Evolutionary conservation across 2,888 invertebrate species (phyloP), one percentile per base, ranked within the genome.

Genomic region (Tetrapedia diversipes): DNA sequence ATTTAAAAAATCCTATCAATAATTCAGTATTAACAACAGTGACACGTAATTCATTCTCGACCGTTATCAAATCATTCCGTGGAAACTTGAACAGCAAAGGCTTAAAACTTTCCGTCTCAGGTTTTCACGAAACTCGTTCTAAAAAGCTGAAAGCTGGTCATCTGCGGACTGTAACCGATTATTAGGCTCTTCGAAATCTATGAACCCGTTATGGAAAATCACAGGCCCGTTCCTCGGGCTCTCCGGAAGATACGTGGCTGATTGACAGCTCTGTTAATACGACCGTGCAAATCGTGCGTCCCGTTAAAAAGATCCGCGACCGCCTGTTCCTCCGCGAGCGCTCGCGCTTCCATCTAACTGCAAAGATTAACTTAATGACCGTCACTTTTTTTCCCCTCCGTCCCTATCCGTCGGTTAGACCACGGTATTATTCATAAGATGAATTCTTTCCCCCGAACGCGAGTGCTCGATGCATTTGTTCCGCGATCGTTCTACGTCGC

Each of bases 191-290:
- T 56, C 24, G 37, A 63, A 69, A 61, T 56, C 57, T 19, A 19
- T 43, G 56, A 63, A 76, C 39, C 64, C 61, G 60, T 76, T 66
- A 72, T 22, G 43, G 63, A 51, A 67, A 63, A 73, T 77, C 73
- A 51, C 39, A 27, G 47, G n/a, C 27, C 29, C 32, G 37, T 49
- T 43, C 56, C 39, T 45, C 32, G 32, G 43, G 45, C 24, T 19
- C 47, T 39, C 39, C 34, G 43, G 22, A 29, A n/a, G 14, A 47
- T 39, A 24, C 47, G 61, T 22, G 39, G 19, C 56, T 47, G 69
- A 69, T 69, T 69, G 70, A 70, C 70, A 64, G 61, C 37, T 64
- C 39, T 64, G 63, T 70, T 70, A 64, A 70, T 70, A 54, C 53
- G 45, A 24, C 70, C 45, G 29, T 70, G 73, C 51, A 67, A 73